Base-by-base conservation (phyloP, 2,888 invertebrate species). In the Heteromurus nitidus region DNA sequence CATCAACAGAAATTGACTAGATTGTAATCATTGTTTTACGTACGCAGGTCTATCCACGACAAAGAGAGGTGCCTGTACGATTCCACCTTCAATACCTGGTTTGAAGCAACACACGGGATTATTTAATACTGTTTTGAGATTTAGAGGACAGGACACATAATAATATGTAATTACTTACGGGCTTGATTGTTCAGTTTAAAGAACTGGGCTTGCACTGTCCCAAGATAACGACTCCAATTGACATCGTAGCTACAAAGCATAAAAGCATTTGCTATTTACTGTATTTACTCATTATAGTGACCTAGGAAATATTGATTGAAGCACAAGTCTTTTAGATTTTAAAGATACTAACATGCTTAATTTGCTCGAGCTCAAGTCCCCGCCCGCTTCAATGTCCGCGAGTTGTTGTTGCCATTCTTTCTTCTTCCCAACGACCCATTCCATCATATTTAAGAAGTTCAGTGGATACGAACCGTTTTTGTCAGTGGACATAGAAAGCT, bases 41-140 rank as follows among this genome's bases (percentile, higher is more conserved):
- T 55, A 80, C 80, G 73, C 80, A 9, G 80, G 80, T n/a, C 62
- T 16, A 18, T 64, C 16, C 0, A 28, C 28, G 0, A 36, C 42
- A 74, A 80, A 80, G 1, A 80, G 13, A 9, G 80, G 80, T 9
- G 26, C 16, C 7, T 74, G 74, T 26, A 55, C 31, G 5, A 69
- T 58, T 28, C 74, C 74, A 7, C 44, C 80, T 31, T 73, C 68
- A 7, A 80, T 26, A 36, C 73, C 80, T 80, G 20, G 13, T 36
- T 13, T 36, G 13, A 9, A 9, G 5, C 36, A 36, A 36, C 36
- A 9, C n/a, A 7, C 18, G 13, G 18, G n/a, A n/a, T n/a, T 28
- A n/a, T 44, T 36, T 50, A 44, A 24, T 5, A 47, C 50, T 0
- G 18, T 26, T 20, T 18, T 13, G 3, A 3, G 24, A 3, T 7